Evolutionary conservation across 2,113 vertebrate genomes (phyloP).

Genomic region (Macrotis lagotis): DNA sequence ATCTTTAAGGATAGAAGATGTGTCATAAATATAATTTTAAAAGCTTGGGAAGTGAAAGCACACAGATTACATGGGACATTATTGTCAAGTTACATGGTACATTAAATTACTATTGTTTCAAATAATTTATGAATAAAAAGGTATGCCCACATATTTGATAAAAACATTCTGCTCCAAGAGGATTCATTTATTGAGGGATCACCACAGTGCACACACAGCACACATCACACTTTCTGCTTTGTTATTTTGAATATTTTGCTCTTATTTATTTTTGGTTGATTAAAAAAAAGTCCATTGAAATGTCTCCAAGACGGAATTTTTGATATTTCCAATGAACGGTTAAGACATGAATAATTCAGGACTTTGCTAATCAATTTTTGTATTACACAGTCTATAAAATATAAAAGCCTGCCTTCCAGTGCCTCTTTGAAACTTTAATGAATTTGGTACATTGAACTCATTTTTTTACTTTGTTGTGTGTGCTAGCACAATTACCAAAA

Average conservation of each 20-base stretch:
- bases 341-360: constrained; percentile 49
- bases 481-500: constrained; percentile 21
- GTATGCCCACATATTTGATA: background rate
- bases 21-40: background rate
- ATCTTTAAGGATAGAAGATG: background rate
- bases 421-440: constrained; percentile 3
- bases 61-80: background rate
- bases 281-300: constrained; percentile 19
- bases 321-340: constrained; percentile 24
- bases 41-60: background rate
- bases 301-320: constrained; percentile 41
- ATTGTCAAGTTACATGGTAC: background rate
- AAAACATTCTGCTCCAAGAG: background rate
- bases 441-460: constrained; percentile 27
- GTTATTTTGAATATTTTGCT: background rate
- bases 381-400: constrained; percentile 21
- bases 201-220: background rate
- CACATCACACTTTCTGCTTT: background rate
- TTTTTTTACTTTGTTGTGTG: constrained; percentile 26
- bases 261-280: background rate
- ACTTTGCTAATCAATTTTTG: constrained; percentile 49
- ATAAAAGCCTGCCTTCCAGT: background rate
- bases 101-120: background rate
- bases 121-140: background rate
- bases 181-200: constrained; percentile 14